These are phyloP conservation scores for Seira ritae DNA, from an alignment of 2,888 invertebrate species.

Conservation along the genomic window DNA sequence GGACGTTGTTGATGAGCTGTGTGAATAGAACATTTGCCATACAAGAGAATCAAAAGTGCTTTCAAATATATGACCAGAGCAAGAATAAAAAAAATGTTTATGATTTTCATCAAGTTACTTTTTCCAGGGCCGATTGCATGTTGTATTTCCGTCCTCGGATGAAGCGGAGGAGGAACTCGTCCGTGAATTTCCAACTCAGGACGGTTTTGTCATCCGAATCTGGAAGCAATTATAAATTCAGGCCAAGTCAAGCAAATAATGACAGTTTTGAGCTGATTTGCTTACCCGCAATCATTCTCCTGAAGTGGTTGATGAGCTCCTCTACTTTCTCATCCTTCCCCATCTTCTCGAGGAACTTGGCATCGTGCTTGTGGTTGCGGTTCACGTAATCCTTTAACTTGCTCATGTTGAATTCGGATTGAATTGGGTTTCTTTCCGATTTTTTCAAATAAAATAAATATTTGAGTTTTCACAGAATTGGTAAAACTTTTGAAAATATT, in stretches of 20 bases:
- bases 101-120: conserved; percentile 26
- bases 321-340: conserved; percentile 32
- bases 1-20: conserved; percentile 49
- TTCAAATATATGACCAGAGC: too few relatives aligned
- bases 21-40: background rate
- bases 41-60: background rate
- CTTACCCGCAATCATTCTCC: conserved; percentile 41
- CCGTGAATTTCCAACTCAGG: conserved; percentile 52
- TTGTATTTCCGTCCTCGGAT: conserved; percentile 55
- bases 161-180: conserved; percentile 52
- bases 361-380: too few relatives aligned
- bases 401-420: too few relatives aligned
- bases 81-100: too few relatives aligned
- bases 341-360: background rate
- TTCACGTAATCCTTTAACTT: too few relatives aligned
- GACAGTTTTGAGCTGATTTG: too few relatives aligned
- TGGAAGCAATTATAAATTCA: too few relatives aligned
- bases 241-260: background rate
- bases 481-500: too few relatives aligned
- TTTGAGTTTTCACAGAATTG: too few relatives aligned
- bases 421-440: too few relatives aligned
- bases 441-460: too few relatives aligned
- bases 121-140: conserved; percentile 40
- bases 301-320: conserved; percentile 20
- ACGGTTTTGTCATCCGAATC: conserved; percentile 23